Percentiles rank a stretch among this genome's conserved stretches.
phyloP scores from a whole-genome alignment of 2,797 vertebrate genomes.

The Chaenodraco wilsoni region DNA sequence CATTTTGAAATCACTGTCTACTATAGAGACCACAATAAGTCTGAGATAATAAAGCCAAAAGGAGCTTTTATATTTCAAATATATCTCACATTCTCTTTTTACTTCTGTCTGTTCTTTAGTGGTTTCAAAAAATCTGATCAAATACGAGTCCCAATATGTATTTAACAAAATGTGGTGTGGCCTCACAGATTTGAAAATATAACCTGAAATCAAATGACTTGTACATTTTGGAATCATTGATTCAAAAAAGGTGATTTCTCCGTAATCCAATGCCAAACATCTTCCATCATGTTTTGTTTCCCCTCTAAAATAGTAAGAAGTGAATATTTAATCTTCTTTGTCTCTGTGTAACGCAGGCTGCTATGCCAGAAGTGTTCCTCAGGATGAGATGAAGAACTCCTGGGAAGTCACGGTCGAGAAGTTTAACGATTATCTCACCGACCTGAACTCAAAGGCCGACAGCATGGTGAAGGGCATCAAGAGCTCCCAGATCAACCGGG shows the following conservation, averaged over 20 bases:
- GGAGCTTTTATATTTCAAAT: not conserved
- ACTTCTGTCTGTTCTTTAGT: not conserved
- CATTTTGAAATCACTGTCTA: not conserved
- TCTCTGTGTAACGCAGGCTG: slow-evolving; percentile 64
- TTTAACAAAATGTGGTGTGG: not conserved
- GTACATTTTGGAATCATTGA: not conserved
- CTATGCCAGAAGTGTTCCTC: slow-evolving; percentile 56
- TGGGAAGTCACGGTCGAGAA: slow-evolving; percentile 78
- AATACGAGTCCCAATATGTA: not conserved
- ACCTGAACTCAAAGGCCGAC: slow-evolving; percentile 70
- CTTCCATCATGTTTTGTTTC: not conserved
- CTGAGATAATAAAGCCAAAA: slow-evolving; percentile 1
- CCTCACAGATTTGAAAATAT: not conserved
- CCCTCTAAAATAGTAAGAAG: not conserved
- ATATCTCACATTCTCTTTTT: not conserved
- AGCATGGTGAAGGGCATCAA: slow-evolving; percentile 70
- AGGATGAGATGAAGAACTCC: slow-evolving; percentile 30
- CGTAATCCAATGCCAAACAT: not conserved
- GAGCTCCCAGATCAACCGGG: slow-evolving; percentile 76
- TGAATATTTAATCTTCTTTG: not conserved
- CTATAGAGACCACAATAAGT: not conserved
- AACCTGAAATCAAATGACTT: not conserved
- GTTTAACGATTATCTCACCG: slow-evolving; percentile 77
- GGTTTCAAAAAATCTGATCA: not conserved
- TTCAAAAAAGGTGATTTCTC: not conserved